Conservation (phyloP, 2,113 vertebrate genomes). For the Montifringilla adamsi region DNA sequence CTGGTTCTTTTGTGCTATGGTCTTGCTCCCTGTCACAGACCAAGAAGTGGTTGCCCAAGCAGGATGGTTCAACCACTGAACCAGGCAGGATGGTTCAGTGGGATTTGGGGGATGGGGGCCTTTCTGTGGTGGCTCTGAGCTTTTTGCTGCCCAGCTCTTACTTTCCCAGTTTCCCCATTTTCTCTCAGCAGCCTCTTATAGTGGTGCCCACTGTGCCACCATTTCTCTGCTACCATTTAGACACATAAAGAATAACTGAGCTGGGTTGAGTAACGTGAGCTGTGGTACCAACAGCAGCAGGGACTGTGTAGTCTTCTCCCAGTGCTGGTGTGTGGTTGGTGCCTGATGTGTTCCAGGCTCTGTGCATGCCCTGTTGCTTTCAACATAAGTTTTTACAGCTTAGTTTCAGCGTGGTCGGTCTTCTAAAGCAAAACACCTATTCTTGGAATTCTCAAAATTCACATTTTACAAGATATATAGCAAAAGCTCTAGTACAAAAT, state of each 20-base stretch:
- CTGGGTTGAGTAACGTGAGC: neutral
- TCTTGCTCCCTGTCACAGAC: neutral
- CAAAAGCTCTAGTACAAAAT: neutral
- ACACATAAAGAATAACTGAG: accelerated
- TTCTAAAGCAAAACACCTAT: neutral
- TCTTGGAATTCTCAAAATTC: neutral
- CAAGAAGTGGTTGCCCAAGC: neutral
- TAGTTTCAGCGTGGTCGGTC: neutral
- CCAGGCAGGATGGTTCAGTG: neutral
- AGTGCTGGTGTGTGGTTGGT: neutral
- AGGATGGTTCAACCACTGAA: neutral
- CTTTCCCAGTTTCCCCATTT: neutral
- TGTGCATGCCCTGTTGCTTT: neutral
- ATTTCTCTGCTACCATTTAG: neutral
- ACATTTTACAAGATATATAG: neutral
- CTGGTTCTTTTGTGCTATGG: neutral
- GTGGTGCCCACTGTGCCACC: neutral
- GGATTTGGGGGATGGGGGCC: neutral
- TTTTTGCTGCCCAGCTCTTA: neutral
- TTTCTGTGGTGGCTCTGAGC: neutral
- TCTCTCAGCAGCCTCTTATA: neutral
- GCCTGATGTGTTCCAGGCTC: neutral
- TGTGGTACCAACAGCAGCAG: neutral
- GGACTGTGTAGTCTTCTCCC: neutral
- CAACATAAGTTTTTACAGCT: neutral